Conservation (phyloP, 1,140 invertebrate species). For the Brachionus rotundiformis region DNA sequence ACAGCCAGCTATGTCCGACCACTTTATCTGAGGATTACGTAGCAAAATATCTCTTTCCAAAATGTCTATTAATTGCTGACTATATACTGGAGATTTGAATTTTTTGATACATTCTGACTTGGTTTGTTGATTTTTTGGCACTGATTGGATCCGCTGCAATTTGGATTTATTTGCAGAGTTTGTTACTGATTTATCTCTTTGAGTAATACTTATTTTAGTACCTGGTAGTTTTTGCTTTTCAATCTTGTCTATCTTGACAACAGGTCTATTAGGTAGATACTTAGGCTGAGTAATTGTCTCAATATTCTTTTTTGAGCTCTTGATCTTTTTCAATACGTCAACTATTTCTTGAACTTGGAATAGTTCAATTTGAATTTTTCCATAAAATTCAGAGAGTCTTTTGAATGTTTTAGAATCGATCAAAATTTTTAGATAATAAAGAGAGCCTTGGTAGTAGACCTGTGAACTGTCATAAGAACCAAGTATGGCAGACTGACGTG, state of each 20-base stretch:
- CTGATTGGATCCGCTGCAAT: background rate
- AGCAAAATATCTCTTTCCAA: constrained; percentile 95
- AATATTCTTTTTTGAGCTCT: background rate
- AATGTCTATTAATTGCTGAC: constrained; percentile 90
- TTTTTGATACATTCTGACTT: constrained; percentile 56
- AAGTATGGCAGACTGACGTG: background rate
- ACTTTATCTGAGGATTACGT: constrained; percentile 92
- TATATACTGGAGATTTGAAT: constrained; percentile 85
- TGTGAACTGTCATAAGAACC: constrained; percentile 12
- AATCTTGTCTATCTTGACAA: background rate
- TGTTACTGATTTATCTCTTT: background rate
- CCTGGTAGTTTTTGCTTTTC: too few relatives aligned
- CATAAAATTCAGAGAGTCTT: background rate
- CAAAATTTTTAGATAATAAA: background rate
- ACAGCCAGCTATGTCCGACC: constrained; percentile 95
- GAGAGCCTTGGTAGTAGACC: background rate
- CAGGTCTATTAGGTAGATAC: background rate
- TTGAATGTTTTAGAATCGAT: background rate
- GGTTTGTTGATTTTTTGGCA: background rate
- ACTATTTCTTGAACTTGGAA: background rate
- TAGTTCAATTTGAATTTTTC: background rate
- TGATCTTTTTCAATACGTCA: background rate
- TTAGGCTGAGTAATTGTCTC: background rate
- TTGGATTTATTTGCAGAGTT: background rate
- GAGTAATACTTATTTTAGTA: too few relatives aligned